phyloP scores from a whole-genome alignment of 2,888 invertebrate genomes.

The Nemurella pictetii region DNA sequence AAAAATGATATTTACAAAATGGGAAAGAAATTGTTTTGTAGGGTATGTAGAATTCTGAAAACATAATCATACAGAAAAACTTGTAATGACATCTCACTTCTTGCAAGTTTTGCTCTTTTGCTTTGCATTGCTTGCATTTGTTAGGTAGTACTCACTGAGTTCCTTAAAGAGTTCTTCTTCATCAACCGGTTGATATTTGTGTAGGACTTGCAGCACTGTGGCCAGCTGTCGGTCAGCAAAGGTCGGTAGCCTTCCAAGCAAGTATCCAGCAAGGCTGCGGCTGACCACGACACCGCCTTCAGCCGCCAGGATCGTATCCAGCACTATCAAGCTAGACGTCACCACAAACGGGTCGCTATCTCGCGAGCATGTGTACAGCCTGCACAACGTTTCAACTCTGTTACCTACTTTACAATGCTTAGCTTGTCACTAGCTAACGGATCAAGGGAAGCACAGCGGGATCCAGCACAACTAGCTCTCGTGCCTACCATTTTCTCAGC shows the following conservation, averaged over 20 bases:
- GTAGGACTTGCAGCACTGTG: conserved; percentile 41
- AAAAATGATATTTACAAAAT: conserved; percentile 1
- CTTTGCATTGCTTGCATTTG: no score
- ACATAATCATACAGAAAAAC: no score
- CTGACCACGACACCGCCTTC: conserved; percentile 43
- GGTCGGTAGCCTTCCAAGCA: conserved; percentile 36
- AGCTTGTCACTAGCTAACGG: not conserved
- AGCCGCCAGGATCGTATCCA: conserved; percentile 40
- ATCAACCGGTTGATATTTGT: conserved; percentile 40
- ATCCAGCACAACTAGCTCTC: not conserved
- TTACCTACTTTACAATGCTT: no score
- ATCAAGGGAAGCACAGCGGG: no score
- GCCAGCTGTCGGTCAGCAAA: conserved; percentile 42
- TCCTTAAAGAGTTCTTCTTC: conserved; percentile 42
- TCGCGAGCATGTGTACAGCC: conserved; percentile 39
- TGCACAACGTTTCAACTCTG: conserved; percentile 30
- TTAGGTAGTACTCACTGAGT: conserved; percentile 40
- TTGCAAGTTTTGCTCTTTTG: no score
- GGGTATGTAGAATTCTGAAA: no score
- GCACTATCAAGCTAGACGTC: conserved; percentile 37
- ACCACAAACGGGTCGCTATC: conserved; percentile 41
- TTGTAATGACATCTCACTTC: no score
- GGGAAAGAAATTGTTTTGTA: no score
- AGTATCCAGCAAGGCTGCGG: conserved; percentile 38
- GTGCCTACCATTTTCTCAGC: no score